Conservation (phyloP, 2,113 vertebrate genomes). For the Tiliqua scincoides region DNA sequence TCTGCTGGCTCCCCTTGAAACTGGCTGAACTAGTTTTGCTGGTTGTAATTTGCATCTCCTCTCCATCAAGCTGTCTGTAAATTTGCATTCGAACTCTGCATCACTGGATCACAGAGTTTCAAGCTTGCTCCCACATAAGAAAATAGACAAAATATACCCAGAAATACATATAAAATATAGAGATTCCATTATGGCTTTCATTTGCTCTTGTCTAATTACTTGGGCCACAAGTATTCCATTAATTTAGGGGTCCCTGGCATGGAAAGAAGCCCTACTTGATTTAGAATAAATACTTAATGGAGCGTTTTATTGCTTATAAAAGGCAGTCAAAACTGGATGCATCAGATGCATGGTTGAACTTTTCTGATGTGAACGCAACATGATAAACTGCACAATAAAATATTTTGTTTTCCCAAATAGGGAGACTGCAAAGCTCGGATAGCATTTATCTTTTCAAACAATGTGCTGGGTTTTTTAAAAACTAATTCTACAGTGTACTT, state of each 20-base stretch:
- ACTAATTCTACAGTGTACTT: neutral
- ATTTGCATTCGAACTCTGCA: too few relatives aligned
- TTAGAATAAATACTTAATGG: slow-evolving; percentile 7
- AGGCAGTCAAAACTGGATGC: slow-evolving; percentile 2
- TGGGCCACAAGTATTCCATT: neutral
- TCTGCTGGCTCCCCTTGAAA: too few relatives aligned
- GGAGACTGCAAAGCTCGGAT: neutral
- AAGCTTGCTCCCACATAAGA: too few relatives aligned
- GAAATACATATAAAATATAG: too few relatives aligned
- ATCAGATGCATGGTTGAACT: neutral
- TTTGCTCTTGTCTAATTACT: neutral
- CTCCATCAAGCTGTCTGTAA: too few relatives aligned
- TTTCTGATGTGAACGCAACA: neutral
- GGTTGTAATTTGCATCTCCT: too few relatives aligned
- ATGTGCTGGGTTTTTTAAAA: slow-evolving; percentile 24
- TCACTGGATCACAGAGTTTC: too few relatives aligned
- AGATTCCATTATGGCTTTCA: too few relatives aligned
- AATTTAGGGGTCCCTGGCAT: slow-evolving; percentile 8
- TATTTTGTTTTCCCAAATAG: slow-evolving; percentile 10
- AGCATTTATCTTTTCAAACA: slow-evolving; percentile 23
- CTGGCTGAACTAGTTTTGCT: too few relatives aligned
- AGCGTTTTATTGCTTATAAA: slow-evolving; percentile 36
- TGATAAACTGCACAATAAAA: slow-evolving; percentile 31
- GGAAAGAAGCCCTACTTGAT: neutral
- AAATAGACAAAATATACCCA: too few relatives aligned